These are phyloP conservation scores for Leptonema lineaticorne DNA, from an alignment of 1,140 invertebrate genomes.

Conservation along the genomic window DNA sequence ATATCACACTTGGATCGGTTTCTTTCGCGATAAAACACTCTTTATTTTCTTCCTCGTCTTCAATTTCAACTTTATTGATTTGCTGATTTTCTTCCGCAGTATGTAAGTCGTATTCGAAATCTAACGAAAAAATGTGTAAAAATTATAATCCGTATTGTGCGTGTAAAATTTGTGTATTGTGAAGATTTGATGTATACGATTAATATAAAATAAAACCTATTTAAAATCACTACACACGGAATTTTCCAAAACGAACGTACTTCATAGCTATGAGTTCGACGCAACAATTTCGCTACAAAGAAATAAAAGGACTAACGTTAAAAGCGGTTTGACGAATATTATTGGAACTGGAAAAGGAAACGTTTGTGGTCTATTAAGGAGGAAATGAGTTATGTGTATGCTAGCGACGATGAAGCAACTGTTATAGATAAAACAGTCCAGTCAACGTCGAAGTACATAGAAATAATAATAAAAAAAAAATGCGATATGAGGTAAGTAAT, in stretches of 20 bases:
- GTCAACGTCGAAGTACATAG: background rate
- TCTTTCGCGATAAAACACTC: constrained; percentile 21
- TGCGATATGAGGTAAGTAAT: background rate
- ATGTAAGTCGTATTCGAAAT: constrained; percentile 15
- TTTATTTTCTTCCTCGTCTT: constrained; percentile 24
- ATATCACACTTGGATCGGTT: constrained; percentile 2
- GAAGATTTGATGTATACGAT: constrained; percentile 4
- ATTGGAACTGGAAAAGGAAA: constrained; percentile 13
- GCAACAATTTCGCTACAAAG: background rate
- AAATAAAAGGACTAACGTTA: background rate
- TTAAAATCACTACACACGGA: too few relatives aligned
- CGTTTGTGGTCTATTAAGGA: constrained; percentile 21
- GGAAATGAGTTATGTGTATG: constrained; percentile 9
- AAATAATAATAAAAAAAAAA: background rate
- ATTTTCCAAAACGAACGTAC: background rate
- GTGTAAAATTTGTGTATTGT: background rate
- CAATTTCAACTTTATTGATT: background rate
- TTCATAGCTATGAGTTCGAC: background rate
- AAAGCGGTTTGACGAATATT: background rate
- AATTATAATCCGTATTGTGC: background rate
- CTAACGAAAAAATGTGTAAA: constrained; percentile 1
- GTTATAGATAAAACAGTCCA: constrained; percentile 2
- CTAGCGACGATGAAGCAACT: constrained; percentile 3
- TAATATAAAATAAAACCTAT: background rate
- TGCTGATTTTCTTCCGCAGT: background rate